A percentile compares a stretch with the other conserved stretches of the same genome.
Conservation (phyloP, 1,140 invertebrate species). For the Diabrotica virgifera region DNA sequence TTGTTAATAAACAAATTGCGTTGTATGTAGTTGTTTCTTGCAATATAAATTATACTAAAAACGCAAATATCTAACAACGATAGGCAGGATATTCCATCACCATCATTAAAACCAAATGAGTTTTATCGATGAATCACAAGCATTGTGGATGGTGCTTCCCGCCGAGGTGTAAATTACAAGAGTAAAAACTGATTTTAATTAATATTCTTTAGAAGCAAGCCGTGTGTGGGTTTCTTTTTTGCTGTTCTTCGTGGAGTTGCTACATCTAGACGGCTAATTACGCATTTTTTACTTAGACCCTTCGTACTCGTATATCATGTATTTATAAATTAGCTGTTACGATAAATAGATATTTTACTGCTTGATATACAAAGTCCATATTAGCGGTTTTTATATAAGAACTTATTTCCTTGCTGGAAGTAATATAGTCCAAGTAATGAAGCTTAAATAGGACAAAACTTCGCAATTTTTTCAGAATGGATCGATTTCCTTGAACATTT, state of each 20-base stretch:
- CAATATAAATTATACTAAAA: no score
- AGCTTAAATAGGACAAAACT: no score
- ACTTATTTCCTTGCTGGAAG: no score
- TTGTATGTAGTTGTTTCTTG: no score
- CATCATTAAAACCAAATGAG: background rate
- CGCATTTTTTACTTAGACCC: background rate
- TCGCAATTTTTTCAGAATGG: no score
- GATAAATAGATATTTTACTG: no score
- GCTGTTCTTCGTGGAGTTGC: background rate
- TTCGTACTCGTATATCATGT: background rate
- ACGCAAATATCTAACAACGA: background rate
- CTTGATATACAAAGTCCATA: no score
- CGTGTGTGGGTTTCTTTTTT: background rate
- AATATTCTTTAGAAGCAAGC: background rate
- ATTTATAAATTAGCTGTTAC: background rate
- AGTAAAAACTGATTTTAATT: background rate
- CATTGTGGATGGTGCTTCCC: background rate
- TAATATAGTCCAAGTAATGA: no score
- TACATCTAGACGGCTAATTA: background rate
- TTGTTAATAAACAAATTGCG: no score
- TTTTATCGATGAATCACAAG: background rate
- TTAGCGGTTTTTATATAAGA: no score
- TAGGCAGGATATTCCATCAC: background rate
- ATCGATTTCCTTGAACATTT: no score
- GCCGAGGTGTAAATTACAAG: constrained; percentile 1